Percentiles rank a stretch among this genome's conserved stretches.
These are phyloP conservation scores for Blastomussa wellsi DNA, from an alignment of 92 coral and sea anemone species.

Conservation along the genomic window DNA sequence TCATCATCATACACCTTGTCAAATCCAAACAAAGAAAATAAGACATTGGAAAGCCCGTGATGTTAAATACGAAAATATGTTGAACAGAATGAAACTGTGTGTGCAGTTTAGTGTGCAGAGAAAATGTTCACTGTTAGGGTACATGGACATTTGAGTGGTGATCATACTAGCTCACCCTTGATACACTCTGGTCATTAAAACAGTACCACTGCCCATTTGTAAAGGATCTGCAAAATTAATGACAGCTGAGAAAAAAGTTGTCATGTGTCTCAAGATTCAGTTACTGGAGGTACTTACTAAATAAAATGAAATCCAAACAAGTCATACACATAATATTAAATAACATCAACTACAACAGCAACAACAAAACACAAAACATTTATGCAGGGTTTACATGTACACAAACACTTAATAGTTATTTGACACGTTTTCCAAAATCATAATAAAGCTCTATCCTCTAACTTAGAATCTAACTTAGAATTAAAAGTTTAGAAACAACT, in stretches of 20 bases:
- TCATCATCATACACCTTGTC: slow-evolving; percentile 83
- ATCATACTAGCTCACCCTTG: slow-evolving; percentile 78
- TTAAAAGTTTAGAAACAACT: too few relatives aligned
- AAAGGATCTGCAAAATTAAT: slow-evolving; percentile 64
- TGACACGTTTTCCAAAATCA: too few relatives aligned
- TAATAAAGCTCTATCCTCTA: too few relatives aligned
- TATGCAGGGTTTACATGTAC: too few relatives aligned
- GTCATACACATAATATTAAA: too few relatives aligned
- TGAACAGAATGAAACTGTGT: not conserved
- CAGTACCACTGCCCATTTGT: slow-evolving; percentile 91
- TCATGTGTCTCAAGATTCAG: too few relatives aligned
- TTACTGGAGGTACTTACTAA: too few relatives aligned
- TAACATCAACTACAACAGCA: not conserved
- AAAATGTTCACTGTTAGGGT: not conserved
- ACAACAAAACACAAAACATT: too few relatives aligned
- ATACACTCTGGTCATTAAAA: slow-evolving; percentile 94
- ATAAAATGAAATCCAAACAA: too few relatives aligned
- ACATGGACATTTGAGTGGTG: not conserved
- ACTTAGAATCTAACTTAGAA: too few relatives aligned
- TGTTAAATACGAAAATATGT: too few relatives aligned
- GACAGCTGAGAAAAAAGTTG: not conserved
- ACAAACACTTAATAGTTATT: too few relatives aligned
- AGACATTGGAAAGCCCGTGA: not conserved
- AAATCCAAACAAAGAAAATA: not conserved
- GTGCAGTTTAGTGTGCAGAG: not conserved